Evolutionary conservation across 2,113 vertebrate genomes (phyloP).

Genomic region (Atractosteus spatula): DNA sequence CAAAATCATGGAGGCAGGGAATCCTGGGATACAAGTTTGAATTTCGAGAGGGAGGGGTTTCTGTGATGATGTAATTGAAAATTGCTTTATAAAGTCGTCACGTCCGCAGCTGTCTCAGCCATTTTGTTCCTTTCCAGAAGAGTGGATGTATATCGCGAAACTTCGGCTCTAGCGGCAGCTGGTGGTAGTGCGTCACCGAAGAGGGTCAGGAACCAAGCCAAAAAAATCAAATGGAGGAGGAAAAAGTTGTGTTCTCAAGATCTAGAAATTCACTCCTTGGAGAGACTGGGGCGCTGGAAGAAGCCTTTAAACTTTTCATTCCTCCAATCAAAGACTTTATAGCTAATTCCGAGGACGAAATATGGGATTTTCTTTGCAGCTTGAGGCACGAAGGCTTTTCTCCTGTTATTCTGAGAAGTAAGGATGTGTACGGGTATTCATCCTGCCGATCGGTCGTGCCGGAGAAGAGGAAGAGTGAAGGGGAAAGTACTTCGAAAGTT

Average conservation of each 20-base stretch:
- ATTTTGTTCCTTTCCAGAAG: not conserved
- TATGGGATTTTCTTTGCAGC: slow-evolving; percentile 4
- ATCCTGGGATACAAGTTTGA: not conserved
- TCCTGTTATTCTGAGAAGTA: slow-evolving; percentile 4
- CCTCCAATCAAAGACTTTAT: not conserved
- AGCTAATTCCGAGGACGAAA: not conserved
- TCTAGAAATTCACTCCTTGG: not conserved
- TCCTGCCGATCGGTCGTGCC: slow-evolving; percentile 3
- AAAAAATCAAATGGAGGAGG: not conserved
- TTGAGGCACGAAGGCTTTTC: slow-evolving; percentile 6
- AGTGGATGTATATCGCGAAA: not conserved
- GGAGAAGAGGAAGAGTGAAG: not conserved
- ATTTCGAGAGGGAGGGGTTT: not conserved
- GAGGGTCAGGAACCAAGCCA: not conserved
- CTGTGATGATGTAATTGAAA: not conserved
- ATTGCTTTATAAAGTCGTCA: not conserved
- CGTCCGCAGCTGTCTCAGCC: not conserved
- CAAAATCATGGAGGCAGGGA: too few species aligned
- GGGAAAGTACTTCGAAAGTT: not conserved
- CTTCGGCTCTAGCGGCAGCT: not conserved
- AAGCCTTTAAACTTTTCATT: slow-evolving; percentile 1
- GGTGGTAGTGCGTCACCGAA: not conserved
- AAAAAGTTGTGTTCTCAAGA: slow-evolving; percentile 8
- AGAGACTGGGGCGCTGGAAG: slow-evolving; percentile 1
- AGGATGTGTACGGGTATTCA: slow-evolving; percentile 5